These are phyloP conservation scores for Cantharis nigra DNA, from an alignment of 2,888 invertebrate species.

Conservation along the genomic window DNA sequence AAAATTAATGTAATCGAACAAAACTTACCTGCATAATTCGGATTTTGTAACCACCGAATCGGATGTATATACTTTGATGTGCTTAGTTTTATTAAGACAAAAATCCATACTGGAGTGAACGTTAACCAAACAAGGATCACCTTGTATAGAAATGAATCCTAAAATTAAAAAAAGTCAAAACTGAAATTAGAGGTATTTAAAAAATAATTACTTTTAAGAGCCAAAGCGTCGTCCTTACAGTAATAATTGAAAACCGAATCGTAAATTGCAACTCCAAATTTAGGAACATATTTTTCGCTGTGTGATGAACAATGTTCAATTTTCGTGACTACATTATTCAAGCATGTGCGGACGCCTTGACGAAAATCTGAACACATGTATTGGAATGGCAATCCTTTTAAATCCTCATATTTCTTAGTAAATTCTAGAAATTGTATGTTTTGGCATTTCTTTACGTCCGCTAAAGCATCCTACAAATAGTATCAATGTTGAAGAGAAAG, in stretches of 20 bases:
- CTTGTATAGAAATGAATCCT: background rate
- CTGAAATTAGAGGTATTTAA: background rate
- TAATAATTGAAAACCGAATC: constrained; percentile 18
- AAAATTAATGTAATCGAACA: background rate
- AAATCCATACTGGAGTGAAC: background rate
- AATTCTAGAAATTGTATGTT: background rate
- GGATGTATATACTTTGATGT: background rate
- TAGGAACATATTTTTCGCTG: constrained; percentile 17
- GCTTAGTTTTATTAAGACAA: constrained; percentile 15
- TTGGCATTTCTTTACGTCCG: constrained; percentile 8
- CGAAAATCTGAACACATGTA: constrained; percentile 15
- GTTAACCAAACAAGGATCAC: constrained; percentile 1
- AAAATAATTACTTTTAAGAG: constrained; percentile 12
- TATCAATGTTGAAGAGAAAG: background rate
- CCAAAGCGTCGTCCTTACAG: constrained; percentile 12
- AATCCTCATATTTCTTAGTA: background rate
- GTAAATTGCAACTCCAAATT: constrained; percentile 16
- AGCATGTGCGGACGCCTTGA: constrained; percentile 5
- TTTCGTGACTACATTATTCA: background rate
- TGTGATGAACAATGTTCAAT: constrained; percentile 10
- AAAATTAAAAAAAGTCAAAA: constrained; percentile 5
- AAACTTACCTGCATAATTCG: constrained; percentile 18
- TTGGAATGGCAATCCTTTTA: constrained; percentile 1
- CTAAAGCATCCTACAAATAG: constrained; percentile 6
- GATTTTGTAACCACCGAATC: constrained; percentile 13